These are phyloP conservation scores for Micrasema minimum DNA, from an alignment of 1,140 invertebrate species.

Conservation along the genomic window DNA sequence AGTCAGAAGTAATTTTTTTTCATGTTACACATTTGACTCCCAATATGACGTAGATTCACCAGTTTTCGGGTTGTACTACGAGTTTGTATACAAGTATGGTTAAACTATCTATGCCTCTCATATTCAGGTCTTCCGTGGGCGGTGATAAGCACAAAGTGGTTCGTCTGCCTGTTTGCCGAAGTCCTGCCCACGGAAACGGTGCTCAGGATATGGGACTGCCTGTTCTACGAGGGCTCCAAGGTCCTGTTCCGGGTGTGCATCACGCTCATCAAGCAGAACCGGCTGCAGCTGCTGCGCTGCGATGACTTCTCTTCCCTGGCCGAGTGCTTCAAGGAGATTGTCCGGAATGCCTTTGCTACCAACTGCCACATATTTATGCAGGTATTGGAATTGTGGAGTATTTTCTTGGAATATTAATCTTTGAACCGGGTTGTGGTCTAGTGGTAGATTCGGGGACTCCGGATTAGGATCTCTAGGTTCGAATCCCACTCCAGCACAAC, in stretches of 20 bases:
- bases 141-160: constrained; percentile 92
- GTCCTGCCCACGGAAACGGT: constrained; percentile 93
- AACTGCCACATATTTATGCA: constrained; percentile 89
- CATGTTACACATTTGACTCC: too few relatives aligned
- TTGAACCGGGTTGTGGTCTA: too few relatives aligned
- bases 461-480: too few relatives aligned
- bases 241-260: constrained; percentile 86
- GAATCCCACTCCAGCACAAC: too few relatives aligned
- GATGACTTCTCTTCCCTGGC: constrained; percentile 80
- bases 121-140: constrained; percentile 83
- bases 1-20: too few relatives aligned
- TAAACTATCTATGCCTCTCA: too few relatives aligned
- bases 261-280: constrained; percentile 81
- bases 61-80: too few relatives aligned
- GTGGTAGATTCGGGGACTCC: too few relatives aligned
- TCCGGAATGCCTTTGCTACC: constrained; percentile 75
- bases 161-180: constrained; percentile 92
- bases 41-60: too few relatives aligned
- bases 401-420: too few relatives aligned
- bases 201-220: constrained; percentile 92
- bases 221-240: constrained; percentile 94
- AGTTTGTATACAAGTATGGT: too few relatives aligned
- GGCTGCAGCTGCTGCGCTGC: constrained; percentile 75
- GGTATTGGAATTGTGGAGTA: constrained; percentile 66
- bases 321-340: constrained; percentile 82